Evolutionary conservation across 1,140 invertebrate genomes (phyloP).

Genomic region (Lasioglossum baleicum): DNA sequence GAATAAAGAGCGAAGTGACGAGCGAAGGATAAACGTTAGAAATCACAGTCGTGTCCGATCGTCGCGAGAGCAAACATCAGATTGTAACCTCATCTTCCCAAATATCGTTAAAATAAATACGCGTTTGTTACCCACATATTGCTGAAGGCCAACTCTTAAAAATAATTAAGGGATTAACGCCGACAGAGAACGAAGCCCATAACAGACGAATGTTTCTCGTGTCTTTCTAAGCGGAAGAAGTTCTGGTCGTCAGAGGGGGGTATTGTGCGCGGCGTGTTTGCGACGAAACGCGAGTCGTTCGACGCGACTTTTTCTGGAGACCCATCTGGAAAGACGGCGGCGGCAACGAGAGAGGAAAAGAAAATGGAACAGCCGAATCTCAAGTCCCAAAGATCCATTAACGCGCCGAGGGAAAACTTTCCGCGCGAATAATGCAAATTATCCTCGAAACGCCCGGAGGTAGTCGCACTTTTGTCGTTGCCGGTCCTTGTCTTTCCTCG

Average conservation of each 20-base stretch:
- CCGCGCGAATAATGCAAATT: constrained; percentile 62
- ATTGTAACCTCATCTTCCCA: too few relatives aligned
- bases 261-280: constrained; percentile 14
- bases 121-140: too few relatives aligned
- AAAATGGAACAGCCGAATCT: constrained; percentile 50
- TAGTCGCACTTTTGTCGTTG: constrained; percentile 20
- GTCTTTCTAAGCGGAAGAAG: background rate
- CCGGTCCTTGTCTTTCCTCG: background rate
- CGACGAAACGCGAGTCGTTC: background rate
- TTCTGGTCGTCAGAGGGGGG: too few relatives aligned
- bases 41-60: too few relatives aligned
- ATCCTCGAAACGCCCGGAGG: constrained; percentile 52
- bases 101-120: too few relatives aligned
- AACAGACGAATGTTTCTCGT: background rate
- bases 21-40: too few relatives aligned
- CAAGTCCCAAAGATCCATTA: constrained; percentile 57
- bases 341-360: constrained; percentile 16
- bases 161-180: too few relatives aligned
- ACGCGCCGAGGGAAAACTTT: constrained; percentile 52
- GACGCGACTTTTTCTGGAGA: background rate
- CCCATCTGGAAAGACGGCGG: background rate
- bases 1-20: too few relatives aligned
- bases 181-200: too few relatives aligned
- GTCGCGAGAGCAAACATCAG: too few relatives aligned
- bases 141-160: too few relatives aligned